These are phyloP conservation scores for Theretra japonica DNA, from an alignment of 2,888 invertebrate species.

Conservation along the genomic window DNA sequence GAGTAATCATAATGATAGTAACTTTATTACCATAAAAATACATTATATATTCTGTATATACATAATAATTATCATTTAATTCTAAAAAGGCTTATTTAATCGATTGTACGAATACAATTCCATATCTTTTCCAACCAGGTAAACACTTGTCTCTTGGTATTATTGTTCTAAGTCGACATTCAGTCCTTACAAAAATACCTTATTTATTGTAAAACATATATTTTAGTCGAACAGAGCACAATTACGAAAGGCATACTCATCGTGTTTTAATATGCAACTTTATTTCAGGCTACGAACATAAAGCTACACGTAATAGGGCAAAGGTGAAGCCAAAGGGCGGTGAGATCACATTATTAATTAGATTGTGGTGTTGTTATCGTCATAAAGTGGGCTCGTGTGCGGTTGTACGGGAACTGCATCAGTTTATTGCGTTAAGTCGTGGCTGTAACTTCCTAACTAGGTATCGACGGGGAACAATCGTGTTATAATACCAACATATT, in stretches of 20 bases:
- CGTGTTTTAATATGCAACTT: not conserved
- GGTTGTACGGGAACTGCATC: conserved; percentile 40
- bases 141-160: too few relatives aligned
- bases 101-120: too few relatives aligned
- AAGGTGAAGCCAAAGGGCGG: conserved; percentile 36
- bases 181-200: too few relatives aligned
- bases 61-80: too few relatives aligned
- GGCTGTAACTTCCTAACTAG: conserved; percentile 13
- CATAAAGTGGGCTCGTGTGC: conserved; percentile 46
- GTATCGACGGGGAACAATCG: not conserved
- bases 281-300: not conserved
- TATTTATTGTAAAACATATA: not conserved
- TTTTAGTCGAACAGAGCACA: not conserved
- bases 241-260: not conserved
- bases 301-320: conserved; percentile 20
- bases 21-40: too few relatives aligned
- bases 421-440: conserved; percentile 45
- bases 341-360: conserved; percentile 44
- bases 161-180: too few relatives aligned
- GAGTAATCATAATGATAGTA: too few relatives aligned
- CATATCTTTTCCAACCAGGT: too few relatives aligned
- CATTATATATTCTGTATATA: too few relatives aligned
- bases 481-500: not conserved
- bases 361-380: conserved; percentile 44
- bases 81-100: too few relatives aligned